Conservation (phyloP, 1,140 invertebrate species). For the Cyclargus thomasi region DNA sequence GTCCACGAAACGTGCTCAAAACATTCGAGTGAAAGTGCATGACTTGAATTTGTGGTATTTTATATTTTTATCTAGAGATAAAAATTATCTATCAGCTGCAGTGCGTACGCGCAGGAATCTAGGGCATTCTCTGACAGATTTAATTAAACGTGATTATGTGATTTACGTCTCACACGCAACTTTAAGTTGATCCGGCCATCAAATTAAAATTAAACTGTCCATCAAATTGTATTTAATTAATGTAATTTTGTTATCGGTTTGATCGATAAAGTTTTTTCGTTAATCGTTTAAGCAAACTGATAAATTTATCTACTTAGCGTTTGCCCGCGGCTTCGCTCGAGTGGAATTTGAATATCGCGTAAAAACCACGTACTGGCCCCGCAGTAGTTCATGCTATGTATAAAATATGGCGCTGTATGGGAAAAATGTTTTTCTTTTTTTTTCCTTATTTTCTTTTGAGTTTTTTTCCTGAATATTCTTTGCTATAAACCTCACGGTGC, state of each 20-base stretch:
- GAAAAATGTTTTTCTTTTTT: no score
- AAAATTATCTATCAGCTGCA: background rate
- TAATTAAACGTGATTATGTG: background rate
- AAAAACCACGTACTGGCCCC: no score
- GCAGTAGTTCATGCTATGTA: no score
- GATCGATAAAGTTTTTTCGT: no score
- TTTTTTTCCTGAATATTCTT: no score
- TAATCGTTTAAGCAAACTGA: no score
- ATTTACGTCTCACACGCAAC: background rate
- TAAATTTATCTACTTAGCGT: no score
- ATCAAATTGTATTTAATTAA: background rate
- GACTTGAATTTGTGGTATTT: background rate
- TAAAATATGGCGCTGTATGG: no score
- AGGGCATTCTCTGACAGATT: background rate
- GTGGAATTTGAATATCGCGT: no score
- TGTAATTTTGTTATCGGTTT: background rate
- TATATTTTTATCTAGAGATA: constrained; percentile 6
- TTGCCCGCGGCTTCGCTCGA: no score
- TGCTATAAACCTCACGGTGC: no score
- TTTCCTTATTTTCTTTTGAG: no score
- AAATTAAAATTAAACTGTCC: background rate
- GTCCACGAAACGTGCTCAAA: background rate
- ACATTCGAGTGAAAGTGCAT: background rate
- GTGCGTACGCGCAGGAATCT: background rate
- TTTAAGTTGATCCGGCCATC: background rate